Conservation (phyloP, 2,888 invertebrate genomes). For the Heteromurus nitidus region DNA sequence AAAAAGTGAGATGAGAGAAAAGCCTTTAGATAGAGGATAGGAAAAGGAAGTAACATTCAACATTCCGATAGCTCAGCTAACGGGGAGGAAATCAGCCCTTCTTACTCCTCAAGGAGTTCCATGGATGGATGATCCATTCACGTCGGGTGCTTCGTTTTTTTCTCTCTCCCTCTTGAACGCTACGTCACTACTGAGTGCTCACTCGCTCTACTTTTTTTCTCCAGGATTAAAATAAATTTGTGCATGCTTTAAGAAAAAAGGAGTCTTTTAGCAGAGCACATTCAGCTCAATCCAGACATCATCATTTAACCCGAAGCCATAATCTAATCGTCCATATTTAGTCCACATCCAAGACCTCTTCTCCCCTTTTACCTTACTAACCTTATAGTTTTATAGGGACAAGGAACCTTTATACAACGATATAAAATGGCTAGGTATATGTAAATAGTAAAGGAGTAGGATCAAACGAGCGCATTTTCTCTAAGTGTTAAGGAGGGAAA, state of each 20-base stretch:
- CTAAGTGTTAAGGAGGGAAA: background rate
- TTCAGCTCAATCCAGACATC: background rate
- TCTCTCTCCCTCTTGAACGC: conserved; percentile 2
- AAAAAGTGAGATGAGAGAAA: conserved; percentile 17
- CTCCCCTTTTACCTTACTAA: background rate
- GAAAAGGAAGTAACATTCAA: conserved; percentile 1
- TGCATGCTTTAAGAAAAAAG: background rate
- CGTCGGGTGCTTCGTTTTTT: background rate
- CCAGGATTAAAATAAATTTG: background rate
- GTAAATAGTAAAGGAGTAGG: background rate
- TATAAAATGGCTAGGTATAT: background rate
- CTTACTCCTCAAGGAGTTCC: conserved; percentile 21
- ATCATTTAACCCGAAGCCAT: conserved; percentile 27
- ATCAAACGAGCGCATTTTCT: background rate
- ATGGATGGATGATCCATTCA: conserved; percentile 39
- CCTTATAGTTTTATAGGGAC: background rate
- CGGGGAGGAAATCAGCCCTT: conserved; percentile 23
- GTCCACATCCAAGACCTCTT: background rate
- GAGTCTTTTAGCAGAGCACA: background rate
- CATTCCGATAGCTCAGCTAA: conserved; percentile 1
- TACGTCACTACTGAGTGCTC: background rate
- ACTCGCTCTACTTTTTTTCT: background rate
- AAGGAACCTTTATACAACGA: background rate
- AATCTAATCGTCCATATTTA: conserved; percentile 33
- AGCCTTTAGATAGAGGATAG: background rate